A percentile compares a stretch with the other conserved stretches of the same genome.
Conservation (phyloP, 2,888 invertebrate species). For the Entomobrya multifasciata region DNA sequence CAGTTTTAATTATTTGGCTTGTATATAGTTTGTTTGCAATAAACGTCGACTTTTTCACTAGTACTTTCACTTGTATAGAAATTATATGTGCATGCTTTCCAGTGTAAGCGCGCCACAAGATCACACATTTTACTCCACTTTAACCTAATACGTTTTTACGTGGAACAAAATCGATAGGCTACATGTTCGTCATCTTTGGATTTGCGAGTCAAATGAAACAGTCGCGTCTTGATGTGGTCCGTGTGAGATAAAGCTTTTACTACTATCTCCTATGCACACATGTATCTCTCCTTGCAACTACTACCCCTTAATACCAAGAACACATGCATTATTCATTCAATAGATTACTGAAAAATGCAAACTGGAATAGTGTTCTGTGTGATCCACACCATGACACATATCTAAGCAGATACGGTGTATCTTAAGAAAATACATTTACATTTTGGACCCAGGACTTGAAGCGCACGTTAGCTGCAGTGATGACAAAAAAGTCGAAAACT, state of each 20-base stretch:
- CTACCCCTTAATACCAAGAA: background rate
- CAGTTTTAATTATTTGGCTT: too few relatives aligned
- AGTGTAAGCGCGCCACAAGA: too few relatives aligned
- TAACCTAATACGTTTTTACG: background rate
- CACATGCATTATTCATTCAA: slow-evolving; percentile 25
- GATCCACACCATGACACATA: background rate
- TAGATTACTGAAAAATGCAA: slow-evolving; percentile 13
- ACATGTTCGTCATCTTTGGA: slow-evolving; percentile 4
- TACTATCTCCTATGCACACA: too few relatives aligned
- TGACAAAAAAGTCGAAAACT: background rate
- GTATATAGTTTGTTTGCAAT: too few relatives aligned
- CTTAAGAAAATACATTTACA: background rate
- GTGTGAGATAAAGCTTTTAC: background rate
- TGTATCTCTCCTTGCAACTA: too few relatives aligned
- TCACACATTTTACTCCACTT: too few relatives aligned
- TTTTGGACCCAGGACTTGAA: background rate
- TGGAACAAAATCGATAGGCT: slow-evolving; percentile 12
- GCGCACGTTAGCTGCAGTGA: background rate
- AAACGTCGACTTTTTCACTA: too few relatives aligned
- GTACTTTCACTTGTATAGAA: background rate
- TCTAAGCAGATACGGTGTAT: background rate
- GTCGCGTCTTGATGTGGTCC: background rate
- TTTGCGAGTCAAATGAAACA: slow-evolving; percentile 52
- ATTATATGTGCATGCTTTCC: too few relatives aligned
- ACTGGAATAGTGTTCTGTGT: slow-evolving; percentile 21